Conservation (phyloP, 2,797 vertebrate genomes). For the Hypotaenidia philippensis region DNA sequence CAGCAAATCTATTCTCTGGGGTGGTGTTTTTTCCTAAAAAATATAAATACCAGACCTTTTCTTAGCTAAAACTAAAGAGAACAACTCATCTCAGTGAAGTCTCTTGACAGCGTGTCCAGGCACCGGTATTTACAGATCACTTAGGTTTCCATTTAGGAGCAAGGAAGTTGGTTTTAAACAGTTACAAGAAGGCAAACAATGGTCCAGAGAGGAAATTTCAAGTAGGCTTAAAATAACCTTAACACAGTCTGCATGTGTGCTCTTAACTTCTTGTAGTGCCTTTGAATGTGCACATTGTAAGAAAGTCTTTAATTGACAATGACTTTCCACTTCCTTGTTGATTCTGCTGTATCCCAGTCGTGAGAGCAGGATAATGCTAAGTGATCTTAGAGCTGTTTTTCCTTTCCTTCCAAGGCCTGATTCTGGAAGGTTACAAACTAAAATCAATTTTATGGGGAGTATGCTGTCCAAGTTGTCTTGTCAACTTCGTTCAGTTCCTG, state of each 20-base stretch:
- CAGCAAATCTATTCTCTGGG: background rate
- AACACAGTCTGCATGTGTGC: background rate
- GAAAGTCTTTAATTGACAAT: background rate
- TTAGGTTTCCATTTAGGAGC: slow-evolving; percentile 16
- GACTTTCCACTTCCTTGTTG: background rate
- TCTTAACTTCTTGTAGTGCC: background rate
- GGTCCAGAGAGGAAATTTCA: slow-evolving; percentile 8
- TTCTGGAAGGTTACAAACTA: background rate
- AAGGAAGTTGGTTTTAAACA: slow-evolving; percentile 34
- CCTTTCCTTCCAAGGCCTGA: background rate
- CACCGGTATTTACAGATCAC: background rate
- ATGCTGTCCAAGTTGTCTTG: background rate
- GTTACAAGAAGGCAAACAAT: background rate
- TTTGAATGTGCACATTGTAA: background rate
- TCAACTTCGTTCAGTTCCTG: background rate
- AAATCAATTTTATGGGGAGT: background rate
- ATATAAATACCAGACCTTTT: background rate
- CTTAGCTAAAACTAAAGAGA: background rate
- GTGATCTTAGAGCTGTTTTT: background rate
- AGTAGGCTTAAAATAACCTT: background rate
- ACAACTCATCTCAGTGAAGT: background rate
- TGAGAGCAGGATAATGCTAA: background rate
- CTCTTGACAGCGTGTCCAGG: background rate
- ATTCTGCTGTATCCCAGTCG: background rate
- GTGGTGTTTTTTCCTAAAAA: background rate